A percentile compares a stretch with the other conserved stretches of the same genome.
These are phyloP conservation scores for Channallabes apus DNA, from an alignment of 2,797 vertebrate genomes.

Conservation along the genomic window DNA sequence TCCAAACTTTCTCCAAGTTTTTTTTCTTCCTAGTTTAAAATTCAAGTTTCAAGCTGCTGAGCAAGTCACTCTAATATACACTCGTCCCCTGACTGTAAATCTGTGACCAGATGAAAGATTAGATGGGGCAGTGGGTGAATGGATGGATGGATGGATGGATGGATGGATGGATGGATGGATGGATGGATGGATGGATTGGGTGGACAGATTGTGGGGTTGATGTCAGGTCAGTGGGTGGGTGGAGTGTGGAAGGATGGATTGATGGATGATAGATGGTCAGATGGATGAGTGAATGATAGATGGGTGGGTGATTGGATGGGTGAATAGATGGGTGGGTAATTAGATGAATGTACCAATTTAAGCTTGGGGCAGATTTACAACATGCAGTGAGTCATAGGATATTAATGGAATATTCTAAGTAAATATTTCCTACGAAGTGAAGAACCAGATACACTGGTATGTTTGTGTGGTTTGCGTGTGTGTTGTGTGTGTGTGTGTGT, in stretches of 20 bases:
- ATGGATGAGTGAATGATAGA: neutral
- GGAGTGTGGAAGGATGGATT: too few species aligned
- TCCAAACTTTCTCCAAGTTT: neutral
- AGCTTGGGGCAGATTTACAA: neutral
- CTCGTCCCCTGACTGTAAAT: neutral
- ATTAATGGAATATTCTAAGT: neutral
- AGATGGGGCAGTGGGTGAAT: neutral
- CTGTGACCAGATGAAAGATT: neutral
- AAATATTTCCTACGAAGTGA: conserved; percentile 13
- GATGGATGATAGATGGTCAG: neutral
- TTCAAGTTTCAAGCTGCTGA: neutral
- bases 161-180: neutral
- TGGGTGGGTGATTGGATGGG: neutral
- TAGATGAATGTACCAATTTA: neutral
- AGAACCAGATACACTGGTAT: neutral
- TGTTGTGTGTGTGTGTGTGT: conserved; percentile 10
- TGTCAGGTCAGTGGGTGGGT: too few species aligned
- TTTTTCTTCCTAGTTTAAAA: neutral
- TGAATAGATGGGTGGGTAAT: neutral
- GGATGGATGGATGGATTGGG: neutral
- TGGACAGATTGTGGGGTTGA: too few species aligned
- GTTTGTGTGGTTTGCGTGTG: neutral
- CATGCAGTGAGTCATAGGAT: neutral
- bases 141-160: neutral
- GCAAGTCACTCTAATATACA: neutral